These are phyloP conservation scores for Chironomus striatipennis DNA, from an alignment of 1,140 invertebrate genomes.

Conservation along the genomic window DNA sequence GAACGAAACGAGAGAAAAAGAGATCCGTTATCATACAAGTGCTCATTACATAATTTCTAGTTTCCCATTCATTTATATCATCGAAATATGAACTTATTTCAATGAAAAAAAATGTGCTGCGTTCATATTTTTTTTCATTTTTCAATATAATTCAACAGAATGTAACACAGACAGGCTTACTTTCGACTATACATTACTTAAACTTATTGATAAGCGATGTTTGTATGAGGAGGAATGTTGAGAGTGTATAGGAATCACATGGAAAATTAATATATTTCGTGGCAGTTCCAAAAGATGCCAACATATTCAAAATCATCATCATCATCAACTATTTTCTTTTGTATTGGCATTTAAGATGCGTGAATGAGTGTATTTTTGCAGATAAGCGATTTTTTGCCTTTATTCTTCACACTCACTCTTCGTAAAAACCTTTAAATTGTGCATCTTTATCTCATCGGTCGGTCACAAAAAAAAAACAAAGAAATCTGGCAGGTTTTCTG, in stretches of 20 bases:
- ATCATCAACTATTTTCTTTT: background rate
- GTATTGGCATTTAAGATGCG: background rate
- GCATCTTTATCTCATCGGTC: background rate
- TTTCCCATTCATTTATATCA: background rate
- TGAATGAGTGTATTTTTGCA: background rate
- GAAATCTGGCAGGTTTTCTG: background rate
- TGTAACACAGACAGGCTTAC: no score
- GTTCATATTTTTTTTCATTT: background rate
- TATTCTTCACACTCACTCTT: background rate
- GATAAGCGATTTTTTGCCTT: background rate
- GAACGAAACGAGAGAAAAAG: background rate
- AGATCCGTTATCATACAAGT: background rate
- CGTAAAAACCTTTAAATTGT: background rate
- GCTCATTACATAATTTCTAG: background rate
- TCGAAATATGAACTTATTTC: background rate
- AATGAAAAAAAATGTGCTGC: background rate
- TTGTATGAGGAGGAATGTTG: background rate
- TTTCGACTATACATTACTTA: background rate
- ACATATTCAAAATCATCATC: background rate
- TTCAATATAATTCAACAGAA: no score
- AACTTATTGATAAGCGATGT: background rate
- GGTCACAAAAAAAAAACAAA: background rate
- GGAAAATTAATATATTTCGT: background rate
- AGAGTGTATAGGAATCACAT: background rate
- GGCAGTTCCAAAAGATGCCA: no score